Evolutionary conservation across 2,113 vertebrate genomes (phyloP).

Genomic region (Cyprichromis sp.): DNA sequence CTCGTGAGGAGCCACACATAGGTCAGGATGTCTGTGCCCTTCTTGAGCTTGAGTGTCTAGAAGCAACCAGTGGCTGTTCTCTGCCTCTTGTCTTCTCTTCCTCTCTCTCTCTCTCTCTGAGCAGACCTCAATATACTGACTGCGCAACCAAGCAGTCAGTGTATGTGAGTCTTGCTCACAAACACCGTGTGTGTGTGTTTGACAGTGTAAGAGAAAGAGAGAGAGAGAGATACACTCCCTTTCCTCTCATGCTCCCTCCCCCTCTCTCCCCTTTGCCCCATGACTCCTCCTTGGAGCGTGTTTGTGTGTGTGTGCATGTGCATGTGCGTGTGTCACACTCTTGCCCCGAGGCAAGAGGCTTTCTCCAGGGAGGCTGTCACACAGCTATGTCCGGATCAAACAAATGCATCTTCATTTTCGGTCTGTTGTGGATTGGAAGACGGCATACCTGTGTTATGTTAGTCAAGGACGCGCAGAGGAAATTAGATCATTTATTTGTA

Average conservation of each 20-base stretch:
- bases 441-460: constrained; percentile 1
- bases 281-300: constrained; percentile 51
- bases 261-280: constrained; percentile 18
- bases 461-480: not conserved
- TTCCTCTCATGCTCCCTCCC: constrained; percentile 29
- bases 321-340: constrained; percentile 11
- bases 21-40: constrained; percentile 34
- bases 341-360: constrained; percentile 29
- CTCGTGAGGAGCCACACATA: constrained; percentile 67
- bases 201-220: not conserved
- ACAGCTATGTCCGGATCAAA: constrained; percentile 65
- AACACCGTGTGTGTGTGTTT: constrained; percentile 38
- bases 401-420: constrained; percentile 49
- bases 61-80: constrained; percentile 38
- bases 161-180: constrained; percentile 3
- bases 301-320: not conserved
- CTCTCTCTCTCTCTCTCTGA: not conserved
- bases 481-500: not conserved
- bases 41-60: constrained; percentile 3
- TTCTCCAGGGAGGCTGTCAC: constrained; percentile 54
- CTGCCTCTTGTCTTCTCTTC: not conserved
- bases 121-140: constrained; percentile 10
- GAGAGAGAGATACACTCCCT: constrained; percentile 38
- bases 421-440: not conserved
- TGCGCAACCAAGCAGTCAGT: not conserved